phyloP scores from a whole-genome alignment of 2,113 vertebrate genomes.

The Xerus inauris region DNA sequence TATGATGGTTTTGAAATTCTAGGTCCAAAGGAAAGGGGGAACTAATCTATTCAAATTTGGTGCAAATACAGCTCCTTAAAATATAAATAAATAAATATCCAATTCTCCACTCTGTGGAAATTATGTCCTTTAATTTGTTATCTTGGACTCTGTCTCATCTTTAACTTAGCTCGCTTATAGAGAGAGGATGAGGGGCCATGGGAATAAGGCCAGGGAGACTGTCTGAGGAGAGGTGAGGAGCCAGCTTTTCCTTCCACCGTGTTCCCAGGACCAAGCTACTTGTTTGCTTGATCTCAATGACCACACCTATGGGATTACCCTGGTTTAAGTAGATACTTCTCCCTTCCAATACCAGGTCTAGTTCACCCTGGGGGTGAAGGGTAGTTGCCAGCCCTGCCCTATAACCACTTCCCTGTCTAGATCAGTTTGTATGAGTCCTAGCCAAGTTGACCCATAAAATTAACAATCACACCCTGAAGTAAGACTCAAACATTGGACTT shows the following conservation, averaged over 20 bases:
- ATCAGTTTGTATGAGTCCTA: background rate
- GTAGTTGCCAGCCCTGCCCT: background rate
- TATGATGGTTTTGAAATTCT: background rate
- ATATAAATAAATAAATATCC: background rate
- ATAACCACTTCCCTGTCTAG: background rate
- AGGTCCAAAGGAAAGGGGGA: background rate
- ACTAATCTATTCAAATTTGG: background rate
- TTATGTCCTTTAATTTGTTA: background rate
- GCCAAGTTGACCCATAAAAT: too few species aligned
- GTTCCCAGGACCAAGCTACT: background rate
- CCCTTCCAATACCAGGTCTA: background rate
- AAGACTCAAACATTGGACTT: background rate
- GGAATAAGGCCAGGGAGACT: accelerated
- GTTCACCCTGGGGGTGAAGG: background rate
- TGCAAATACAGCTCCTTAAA: background rate
- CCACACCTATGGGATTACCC: accelerated
- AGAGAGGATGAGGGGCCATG: background rate
- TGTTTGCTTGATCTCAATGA: too few species aligned
- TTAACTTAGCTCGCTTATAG: background rate
- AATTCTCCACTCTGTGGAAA: background rate
- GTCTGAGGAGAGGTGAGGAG: background rate
- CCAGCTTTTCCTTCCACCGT: background rate
- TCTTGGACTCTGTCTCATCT: background rate
- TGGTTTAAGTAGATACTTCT: background rate
- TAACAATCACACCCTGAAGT: background rate